Evolutionary conservation across 2,888 invertebrate species (phyloP), one percentile per base, ranked within the genome.

Genomic region (Selenia dentaria): DNA sequence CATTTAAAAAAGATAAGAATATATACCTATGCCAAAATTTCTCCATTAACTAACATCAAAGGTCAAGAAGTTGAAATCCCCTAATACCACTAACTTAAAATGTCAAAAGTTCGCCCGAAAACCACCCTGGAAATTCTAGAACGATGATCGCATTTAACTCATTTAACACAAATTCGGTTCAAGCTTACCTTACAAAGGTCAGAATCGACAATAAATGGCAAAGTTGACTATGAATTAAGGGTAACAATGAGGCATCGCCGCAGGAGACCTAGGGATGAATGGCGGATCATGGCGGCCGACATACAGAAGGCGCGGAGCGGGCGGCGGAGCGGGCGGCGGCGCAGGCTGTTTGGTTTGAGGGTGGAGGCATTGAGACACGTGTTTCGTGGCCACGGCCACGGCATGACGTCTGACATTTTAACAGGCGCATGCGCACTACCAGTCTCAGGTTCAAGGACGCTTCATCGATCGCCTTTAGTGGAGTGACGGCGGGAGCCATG

Each of bases 361-460:
- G 51, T 61, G 57, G 63, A 65, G 64, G 65, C 64, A 49, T 46
- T 33, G 51, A 47, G 64, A 65, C 77, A 75, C 76, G 77, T 72
- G 80, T 74, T 68, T 77, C 75, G 79, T 77, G 85, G 83, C 83
- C 87, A 84, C 78, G 88, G 86, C 69, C 85, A 77, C 76, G 70
- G 63, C 50, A 74, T 88, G 88, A 89, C 89, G 84, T 86, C 69
- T 62, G 80, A 72, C 73, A 74, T 79, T 79, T n/a, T 72, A 71
- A 54, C 59, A 32, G 57, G 65, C 74, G 78, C 85, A 72, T 83
- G 79, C 85, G 86, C 79, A 70, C 54, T 73, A 52, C 51, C 39
- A 46, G 47, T 54, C 61, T 54, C 69, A 64, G 76, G 88, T 86
- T 90, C 89, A 90, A 87, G 89, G 89, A 80, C 83, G 73, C 42